phyloP scores from a whole-genome alignment of 30 jellyfish, hydroid and myxozoan genomes.

The Calvadosia cruxmelitensis region DNA sequence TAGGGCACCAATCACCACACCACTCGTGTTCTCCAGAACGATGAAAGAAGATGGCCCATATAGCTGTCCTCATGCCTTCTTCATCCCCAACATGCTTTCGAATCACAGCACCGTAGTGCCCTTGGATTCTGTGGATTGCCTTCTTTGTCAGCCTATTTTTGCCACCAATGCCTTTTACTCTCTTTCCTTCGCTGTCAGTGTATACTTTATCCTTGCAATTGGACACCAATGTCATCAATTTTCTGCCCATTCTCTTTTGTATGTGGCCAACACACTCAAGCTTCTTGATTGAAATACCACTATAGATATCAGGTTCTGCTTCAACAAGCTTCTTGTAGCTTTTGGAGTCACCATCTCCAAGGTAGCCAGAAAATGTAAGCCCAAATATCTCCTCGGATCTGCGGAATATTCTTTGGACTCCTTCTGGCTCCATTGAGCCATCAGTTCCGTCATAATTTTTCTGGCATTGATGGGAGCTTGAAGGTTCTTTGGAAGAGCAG shows the following conservation, averaged over 20 bases:
- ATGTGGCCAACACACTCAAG: constrained; percentile 10
- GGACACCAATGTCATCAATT: constrained; percentile 1
- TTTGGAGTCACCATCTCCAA: constrained; percentile 14
- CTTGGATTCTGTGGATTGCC: constrained; percentile 8
- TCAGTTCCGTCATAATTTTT: constrained; percentile 14
- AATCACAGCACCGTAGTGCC: constrained; percentile 10
- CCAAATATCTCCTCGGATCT: constrained; percentile 1
- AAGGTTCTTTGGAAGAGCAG: no score
- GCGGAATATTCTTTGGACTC: constrained; percentile 5
- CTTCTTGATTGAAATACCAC: constrained; percentile 1
- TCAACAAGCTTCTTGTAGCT: constrained; percentile 6
- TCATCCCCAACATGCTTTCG: constrained; percentile 13
- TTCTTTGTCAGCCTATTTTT: constrained; percentile 6
- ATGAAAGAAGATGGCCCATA: constrained; percentile 10
- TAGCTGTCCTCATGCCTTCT: constrained; percentile 6
- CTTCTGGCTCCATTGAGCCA: constrained; percentile 13
- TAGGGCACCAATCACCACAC: constrained; percentile 14
- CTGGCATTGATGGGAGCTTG: no score
- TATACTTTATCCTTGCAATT: background rate
- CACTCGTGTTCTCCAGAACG: background rate
- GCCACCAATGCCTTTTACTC: constrained; percentile 9
- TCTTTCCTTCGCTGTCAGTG: constrained; percentile 1
- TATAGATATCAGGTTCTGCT: constrained; percentile 4
- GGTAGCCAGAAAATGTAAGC: constrained; percentile 1
- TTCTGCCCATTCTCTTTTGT: constrained; percentile 10